A percentile compares a stretch with the other conserved stretches of the same genome.
Evolutionary conservation across 2,888 invertebrate genomes (phyloP).

Genomic region (Sarcophaga carnaria): DNA sequence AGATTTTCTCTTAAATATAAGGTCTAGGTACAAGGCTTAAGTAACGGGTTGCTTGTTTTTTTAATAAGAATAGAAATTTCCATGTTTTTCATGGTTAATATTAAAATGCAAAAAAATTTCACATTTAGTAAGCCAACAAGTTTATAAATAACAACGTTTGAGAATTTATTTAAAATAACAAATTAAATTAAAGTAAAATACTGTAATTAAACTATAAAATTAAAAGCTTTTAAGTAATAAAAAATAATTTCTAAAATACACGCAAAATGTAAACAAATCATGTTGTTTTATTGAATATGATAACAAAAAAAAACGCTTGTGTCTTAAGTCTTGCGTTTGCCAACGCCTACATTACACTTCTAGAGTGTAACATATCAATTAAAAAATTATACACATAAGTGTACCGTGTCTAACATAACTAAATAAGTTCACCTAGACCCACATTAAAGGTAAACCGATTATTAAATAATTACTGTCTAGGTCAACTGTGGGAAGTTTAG

Average conservation of each 20-base stretch:
- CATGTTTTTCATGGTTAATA: no score
- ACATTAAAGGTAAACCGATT: constrained; percentile 20
- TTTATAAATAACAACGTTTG: no score
- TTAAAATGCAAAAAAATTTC: no score
- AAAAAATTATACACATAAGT: background rate
- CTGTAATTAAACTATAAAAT: no score
- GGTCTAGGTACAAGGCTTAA: no score
- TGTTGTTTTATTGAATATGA: background rate
- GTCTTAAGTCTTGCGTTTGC: constrained; percentile 46
- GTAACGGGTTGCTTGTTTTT: no score
- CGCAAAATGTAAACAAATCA: background rate
- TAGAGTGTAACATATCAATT: background rate
- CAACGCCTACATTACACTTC: constrained; percentile 15
- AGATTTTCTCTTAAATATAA: no score
- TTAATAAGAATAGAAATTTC: no score
- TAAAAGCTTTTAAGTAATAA: background rate
- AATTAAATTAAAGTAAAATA: no score
- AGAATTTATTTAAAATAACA: no score
- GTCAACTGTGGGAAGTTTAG: constrained; percentile 45
- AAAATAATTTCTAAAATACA: background rate
- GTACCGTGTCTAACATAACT: background rate
- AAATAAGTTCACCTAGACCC: constrained; percentile 38
- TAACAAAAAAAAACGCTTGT: constrained; percentile 15
- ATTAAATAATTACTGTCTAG: constrained; percentile 38
- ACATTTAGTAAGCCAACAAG: no score